Evolutionary conservation across 2,797 vertebrate species (phyloP), one percentile per base, ranked within the genome.

Genomic region (Limnodromus scolopaceus): DNA sequence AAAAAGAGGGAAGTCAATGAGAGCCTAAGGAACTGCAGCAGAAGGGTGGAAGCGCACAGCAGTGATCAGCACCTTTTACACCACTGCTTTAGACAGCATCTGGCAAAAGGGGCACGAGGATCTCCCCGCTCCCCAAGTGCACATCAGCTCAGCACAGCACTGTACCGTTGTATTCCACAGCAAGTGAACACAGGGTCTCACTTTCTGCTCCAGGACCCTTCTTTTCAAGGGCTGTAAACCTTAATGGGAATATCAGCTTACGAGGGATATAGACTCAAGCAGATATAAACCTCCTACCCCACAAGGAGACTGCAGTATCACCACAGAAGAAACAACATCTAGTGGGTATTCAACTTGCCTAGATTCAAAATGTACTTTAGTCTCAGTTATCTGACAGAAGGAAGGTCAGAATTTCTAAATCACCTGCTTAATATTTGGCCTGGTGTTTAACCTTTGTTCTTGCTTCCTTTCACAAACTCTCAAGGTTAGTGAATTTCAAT

Each of bases 91-190:
- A 34, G 68, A 24, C 23, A 55, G 74, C 43, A 57, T 39, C 22
- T 63, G 49, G 39, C 55, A 68, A 55, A 66, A 38, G 38, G 8
- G 20, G 9, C 10, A 30, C 10, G 30, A 64, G 15, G 17, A 58
- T 22, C 9, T 22, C 8, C 19, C 12, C 1, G 0, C 15, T 63
- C 17, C 28, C 4, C 0, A 16, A 19, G 36, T 0, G 0, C 17
- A 69, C 27, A 41, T 22, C 36, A 66, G 19, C 14, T 46, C 46
- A 43, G 45, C 11, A 17, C 2, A 48, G 27, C 16, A 58, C 11
- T n/a, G 43, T 5, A 36, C 16, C 1, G 2, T 32, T n/a, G 27
- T 9, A 38, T 57, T 46, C 32, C 24, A 32, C 25, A 49, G 51
- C 0, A 2, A 79, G 17, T 32, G 16, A 43, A 63, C 74, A 49